Evolutionary conservation across 2,113 vertebrate species (phyloP).

Genomic region (Muscicapa adusta): DNA sequence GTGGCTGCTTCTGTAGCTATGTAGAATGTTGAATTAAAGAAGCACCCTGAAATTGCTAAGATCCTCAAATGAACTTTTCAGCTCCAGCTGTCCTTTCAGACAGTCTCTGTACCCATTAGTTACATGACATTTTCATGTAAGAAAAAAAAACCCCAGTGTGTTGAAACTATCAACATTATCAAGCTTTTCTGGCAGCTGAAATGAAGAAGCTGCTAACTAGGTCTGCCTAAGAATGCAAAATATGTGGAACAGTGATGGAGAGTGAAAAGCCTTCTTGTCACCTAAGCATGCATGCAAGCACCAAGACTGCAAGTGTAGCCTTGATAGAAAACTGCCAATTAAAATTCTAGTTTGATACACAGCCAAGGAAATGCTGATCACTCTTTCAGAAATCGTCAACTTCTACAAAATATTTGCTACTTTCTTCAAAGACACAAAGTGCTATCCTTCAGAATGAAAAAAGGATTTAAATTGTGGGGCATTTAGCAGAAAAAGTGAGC

Average conservation of each 20-base stretch:
- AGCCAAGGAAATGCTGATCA: not conserved
- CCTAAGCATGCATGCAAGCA: not conserved
- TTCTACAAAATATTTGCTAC: not conserved
- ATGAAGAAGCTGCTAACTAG: not conserved
- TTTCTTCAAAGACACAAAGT: not conserved
- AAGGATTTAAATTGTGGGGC: not conserved
- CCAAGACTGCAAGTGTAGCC: not conserved
- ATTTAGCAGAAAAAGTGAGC: conserved; percentile 1
- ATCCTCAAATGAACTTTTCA: not conserved
- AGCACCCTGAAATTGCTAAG: not conserved
- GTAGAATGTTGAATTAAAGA: fast-evolving
- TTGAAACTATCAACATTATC: not conserved
- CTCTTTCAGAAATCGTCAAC: not conserved
- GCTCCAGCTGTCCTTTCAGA: not conserved
- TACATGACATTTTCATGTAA: not conserved
- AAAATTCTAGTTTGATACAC: not conserved
- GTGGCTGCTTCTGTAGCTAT: not conserved
- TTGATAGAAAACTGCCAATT: not conserved
- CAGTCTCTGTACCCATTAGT: not conserved
- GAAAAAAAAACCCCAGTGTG: not conserved
- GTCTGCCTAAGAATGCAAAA: not conserved
- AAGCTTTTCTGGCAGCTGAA: not conserved
- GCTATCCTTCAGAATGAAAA: not conserved
- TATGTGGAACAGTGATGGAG: not conserved
- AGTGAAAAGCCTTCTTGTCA: not conserved